Evolutionary conservation across 2,113 vertebrate genomes (phyloP).

Genomic region (Grus americana): DNA sequence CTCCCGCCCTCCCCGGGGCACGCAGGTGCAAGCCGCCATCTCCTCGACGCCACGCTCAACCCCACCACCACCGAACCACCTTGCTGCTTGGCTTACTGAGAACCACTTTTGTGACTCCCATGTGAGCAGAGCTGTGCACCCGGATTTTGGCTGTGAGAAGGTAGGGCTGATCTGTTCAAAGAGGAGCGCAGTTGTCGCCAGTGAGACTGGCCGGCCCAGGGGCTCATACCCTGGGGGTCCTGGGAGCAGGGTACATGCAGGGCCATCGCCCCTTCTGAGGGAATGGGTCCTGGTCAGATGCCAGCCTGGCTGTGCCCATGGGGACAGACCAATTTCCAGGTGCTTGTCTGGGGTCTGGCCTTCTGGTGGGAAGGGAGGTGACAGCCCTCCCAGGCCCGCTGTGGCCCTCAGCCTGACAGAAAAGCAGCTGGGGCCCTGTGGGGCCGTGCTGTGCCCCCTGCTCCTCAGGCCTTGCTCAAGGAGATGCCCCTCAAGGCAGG

Average conservation of each 20-base stretch:
- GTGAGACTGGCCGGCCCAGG: fast-evolving
- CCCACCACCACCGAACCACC: fast-evolving
- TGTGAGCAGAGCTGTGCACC: neutral
- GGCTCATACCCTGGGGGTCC: fast-evolving
- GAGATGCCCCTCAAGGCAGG: neutral
- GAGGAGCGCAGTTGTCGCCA: neutral
- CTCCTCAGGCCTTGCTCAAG: neutral
- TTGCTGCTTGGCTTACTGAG: fast-evolving
- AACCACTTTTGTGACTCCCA: fast-evolving
- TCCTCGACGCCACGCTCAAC: fast-evolving
- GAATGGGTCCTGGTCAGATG: fast-evolving
- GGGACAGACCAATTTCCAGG: neutral
- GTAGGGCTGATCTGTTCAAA: fast-evolving
- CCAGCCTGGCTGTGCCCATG: neutral
- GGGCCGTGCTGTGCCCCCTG: neutral
- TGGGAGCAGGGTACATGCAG: too few species aligned
- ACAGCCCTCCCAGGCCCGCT: fast-evolving
- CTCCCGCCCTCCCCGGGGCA: neutral
- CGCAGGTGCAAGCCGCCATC: fast-evolving
- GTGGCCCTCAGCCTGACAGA: neutral
- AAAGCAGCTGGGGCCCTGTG: neutral
- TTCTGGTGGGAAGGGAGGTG: neutral
- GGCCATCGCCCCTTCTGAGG: neutral
- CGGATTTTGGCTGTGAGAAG: fast-evolving
- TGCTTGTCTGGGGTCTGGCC: neutral